These are phyloP conservation scores for Pemphigus obesinymphae DNA, from an alignment of 1,140 invertebrate genomes.

Conservation along the genomic window DNA sequence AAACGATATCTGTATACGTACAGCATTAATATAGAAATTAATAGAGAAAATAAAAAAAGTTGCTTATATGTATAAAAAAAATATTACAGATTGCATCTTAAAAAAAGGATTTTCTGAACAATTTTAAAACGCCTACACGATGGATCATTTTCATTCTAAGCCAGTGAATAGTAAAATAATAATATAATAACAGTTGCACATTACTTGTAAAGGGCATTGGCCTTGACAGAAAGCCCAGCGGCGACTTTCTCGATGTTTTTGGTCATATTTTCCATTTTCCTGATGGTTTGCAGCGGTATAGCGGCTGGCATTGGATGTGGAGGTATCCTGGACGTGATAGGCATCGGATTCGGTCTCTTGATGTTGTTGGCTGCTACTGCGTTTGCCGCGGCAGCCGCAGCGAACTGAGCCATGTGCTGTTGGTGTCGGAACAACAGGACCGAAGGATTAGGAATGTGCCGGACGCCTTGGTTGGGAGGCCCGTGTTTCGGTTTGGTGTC, in stretches of 20 bases:
- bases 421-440: slow-evolving; percentile 47
- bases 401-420: slow-evolving; percentile 2
- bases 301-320: slow-evolving; percentile 42
- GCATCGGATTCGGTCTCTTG: background rate
- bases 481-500: slow-evolving; percentile 42
- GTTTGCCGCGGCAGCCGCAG: background rate
- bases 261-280: slow-evolving; percentile 49
- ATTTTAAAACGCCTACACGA: no score
- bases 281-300: slow-evolving; percentile 44
- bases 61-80: no score
- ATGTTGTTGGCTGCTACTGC: background rate
- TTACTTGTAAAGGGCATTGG: slow-evolving; percentile 43
- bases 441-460: slow-evolving; percentile 52
- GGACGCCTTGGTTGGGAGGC: slow-evolving; percentile 50
- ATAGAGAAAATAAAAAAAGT: no score
- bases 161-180: background rate
- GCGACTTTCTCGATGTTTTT: slow-evolving; percentile 49
- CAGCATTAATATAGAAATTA: no score
- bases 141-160: background rate
- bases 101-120: no score
- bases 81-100: no score
- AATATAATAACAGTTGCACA: background rate
- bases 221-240: slow-evolving; percentile 47
- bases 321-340: background rate
- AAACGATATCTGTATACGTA: no score